phyloP scores from a whole-genome alignment of 2,888 invertebrate genomes.

The Nephrotoma appendiculata region DNA sequence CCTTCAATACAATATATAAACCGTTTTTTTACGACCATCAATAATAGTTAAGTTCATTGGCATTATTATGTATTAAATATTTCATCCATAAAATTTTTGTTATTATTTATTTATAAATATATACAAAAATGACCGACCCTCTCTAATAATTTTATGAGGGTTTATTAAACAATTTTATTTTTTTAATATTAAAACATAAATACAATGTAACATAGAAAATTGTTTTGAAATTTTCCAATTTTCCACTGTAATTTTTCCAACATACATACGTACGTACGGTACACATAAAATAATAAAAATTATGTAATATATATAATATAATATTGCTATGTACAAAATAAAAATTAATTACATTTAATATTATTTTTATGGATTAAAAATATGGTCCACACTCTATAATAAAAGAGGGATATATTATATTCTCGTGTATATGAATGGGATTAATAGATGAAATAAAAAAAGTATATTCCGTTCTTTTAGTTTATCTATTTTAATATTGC shows the following conservation, averaged over 20 bases:
- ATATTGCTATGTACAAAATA: background rate
- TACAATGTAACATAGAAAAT: background rate
- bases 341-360: background rate
- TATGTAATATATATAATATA: background rate
- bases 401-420: background rate
- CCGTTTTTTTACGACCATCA: background rate
- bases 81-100: background rate
- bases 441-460: background rate
- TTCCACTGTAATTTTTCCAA: background rate
- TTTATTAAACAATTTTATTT: background rate
- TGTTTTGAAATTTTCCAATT: background rate
- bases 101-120: background rate
- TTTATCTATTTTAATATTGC: background rate
- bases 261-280: background rate
- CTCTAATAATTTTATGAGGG: background rate
- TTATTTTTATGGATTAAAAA: background rate
- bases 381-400: background rate
- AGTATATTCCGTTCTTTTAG: background rate
- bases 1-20: background rate
- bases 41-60: background rate
- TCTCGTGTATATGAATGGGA: background rate
- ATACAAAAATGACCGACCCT: background rate
- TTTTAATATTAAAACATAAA: background rate
- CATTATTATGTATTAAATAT: background rate
- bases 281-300: background rate